These are phyloP conservation scores for Omphaloscelis lunosa DNA, from an alignment of 2,888 invertebrate genomes.

Conservation along the genomic window DNA sequence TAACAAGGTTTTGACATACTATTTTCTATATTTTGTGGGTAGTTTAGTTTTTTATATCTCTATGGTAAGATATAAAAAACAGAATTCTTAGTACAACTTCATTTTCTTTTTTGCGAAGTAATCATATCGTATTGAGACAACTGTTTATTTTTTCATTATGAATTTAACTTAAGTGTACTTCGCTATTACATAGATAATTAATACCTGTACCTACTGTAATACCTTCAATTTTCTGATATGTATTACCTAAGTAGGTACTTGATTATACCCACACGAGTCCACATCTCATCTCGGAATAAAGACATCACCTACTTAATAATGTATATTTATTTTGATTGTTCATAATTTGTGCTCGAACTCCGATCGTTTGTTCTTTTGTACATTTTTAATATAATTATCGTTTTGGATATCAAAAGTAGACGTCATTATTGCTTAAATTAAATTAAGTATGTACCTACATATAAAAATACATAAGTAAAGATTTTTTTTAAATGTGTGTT, in stretches of 20 bases:
- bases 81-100: too few species aligned
- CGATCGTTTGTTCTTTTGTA: slow-evolving; percentile 29
- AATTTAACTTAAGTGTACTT: too few species aligned
- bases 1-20: neutral
- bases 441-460: neutral
- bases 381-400: slow-evolving; percentile 44
- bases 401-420: slow-evolving; percentile 30
- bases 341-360: slow-evolving; percentile 25
- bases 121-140: slow-evolving; percentile 3
- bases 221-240: neutral
- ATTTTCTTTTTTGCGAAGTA: neutral
- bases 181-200: neutral
- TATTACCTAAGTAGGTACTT: neutral
- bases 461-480: neutral
- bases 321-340: slow-evolving; percentile 21
- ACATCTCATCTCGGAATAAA: slow-evolving; percentile 49
- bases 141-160: too few species aligned
- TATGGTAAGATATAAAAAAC: too few species aligned
- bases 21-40: neutral
- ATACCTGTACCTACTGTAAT: neutral
- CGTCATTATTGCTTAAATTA: neutral
- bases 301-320: slow-evolving; percentile 31
- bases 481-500: neutral
- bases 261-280: neutral
- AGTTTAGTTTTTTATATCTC: too few species aligned